Percentiles rank a stretch among this genome's conserved stretches.
phyloP scores from a whole-genome alignment of 2,888 invertebrate species.

The Mythimna albipuncta region DNA sequence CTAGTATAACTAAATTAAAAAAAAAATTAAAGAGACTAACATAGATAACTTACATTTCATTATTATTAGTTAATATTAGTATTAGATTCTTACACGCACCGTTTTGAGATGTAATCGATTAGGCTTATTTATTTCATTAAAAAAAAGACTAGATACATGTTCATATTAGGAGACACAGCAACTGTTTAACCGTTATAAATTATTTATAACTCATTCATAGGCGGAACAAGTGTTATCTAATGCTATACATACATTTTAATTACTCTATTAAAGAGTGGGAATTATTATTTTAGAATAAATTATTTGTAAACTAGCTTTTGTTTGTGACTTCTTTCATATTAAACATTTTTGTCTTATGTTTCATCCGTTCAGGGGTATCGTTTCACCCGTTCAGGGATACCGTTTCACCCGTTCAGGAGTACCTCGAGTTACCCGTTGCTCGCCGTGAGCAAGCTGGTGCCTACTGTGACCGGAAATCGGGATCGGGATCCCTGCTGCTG shows the following conservation, averaged over 20 bases:
- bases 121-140: neutral
- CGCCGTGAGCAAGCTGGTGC: too few relatives aligned
- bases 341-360: too few relatives aligned
- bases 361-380: too few relatives aligned
- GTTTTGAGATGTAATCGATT: neutral
- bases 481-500: too few relatives aligned
- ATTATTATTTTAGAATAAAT: neutral
- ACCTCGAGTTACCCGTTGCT: too few relatives aligned
- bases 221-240: constrained; percentile 21
- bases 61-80: neutral
- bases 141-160: neutral
- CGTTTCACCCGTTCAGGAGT: too few relatives aligned
- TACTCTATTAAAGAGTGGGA: neutral
- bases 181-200: neutral
- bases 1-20: too few relatives aligned
- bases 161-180: too few relatives aligned
- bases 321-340: neutral
- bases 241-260: constrained; percentile 14
- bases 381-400: too few relatives aligned
- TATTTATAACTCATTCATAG: neutral
- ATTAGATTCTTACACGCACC: neutral
- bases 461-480: too few relatives aligned
- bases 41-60: neutral
- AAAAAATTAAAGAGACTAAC: too few relatives aligned
- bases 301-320: neutral